Conservation (phyloP, 2,888 invertebrate genomes). For the Ephialtes manifestator region DNA sequence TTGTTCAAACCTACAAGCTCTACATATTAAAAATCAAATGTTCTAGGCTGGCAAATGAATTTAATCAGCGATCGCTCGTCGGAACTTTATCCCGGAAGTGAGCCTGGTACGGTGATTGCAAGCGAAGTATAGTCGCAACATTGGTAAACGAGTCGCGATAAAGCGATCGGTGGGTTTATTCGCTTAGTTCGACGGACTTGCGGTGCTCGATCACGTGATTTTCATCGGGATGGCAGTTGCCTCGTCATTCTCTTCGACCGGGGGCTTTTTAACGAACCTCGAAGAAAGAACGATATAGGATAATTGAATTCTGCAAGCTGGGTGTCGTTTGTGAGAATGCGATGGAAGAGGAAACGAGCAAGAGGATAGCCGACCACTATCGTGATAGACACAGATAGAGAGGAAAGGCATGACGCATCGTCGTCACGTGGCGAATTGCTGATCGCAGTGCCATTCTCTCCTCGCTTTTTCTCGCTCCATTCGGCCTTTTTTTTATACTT, state of each 20-base stretch:
- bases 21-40: too few species aligned
- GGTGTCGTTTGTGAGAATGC: conserved; percentile 2
- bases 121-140: background rate
- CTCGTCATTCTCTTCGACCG: background rate
- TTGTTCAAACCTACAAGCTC: too few species aligned
- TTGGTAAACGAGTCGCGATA: conserved; percentile 25
- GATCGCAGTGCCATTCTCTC: conserved; percentile 63
- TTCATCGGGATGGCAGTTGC: conserved; percentile 7
- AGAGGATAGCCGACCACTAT: background rate
- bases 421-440: conserved; percentile 64
- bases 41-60: background rate
- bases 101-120: background rate
- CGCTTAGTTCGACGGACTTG: conserved; percentile 42
- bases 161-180: conserved; percentile 13
- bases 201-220: background rate
- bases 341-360: conserved; percentile 11
- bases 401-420: conserved; percentile 39
- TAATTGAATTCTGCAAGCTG: conserved; percentile 40
- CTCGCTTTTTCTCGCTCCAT: conserved; percentile 21
- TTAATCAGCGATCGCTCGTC: background rate
- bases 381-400: conserved; percentile 35
- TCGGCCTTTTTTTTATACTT: background rate
- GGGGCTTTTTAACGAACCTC: background rate
- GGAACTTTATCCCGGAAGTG: background rate
- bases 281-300: conserved; percentile 27